These are phyloP conservation scores for Agonum fuliginosum DNA, from an alignment of 2,888 invertebrate species.

Conservation along the genomic window DNA sequence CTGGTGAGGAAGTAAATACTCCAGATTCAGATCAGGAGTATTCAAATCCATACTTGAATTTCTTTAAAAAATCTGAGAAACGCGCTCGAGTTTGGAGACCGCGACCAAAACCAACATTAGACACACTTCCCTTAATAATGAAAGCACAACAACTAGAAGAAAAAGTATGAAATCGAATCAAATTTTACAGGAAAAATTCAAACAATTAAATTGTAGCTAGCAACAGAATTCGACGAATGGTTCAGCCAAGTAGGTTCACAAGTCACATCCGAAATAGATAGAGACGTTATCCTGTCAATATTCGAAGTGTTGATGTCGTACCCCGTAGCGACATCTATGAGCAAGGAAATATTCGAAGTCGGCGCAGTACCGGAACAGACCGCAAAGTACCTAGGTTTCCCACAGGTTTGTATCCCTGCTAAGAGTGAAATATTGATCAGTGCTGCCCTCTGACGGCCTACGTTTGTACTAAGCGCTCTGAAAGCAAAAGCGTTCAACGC, in stretches of 20 bases:
- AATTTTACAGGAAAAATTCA: constrained; percentile 11
- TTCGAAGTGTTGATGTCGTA: constrained; percentile 77
- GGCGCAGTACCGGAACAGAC: constrained; percentile 77
- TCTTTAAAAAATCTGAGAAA: constrained; percentile 68
- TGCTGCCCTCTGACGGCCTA: constrained; percentile 20
- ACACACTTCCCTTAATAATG: constrained; percentile 65
- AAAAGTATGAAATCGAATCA: constrained; percentile 24
- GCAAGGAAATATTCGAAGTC: constrained; percentile 76
- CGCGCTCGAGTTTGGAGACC: constrained; percentile 70
- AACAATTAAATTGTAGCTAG: constrained; percentile 66
- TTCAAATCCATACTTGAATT: constrained; percentile 68
- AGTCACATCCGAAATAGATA: constrained; percentile 67
- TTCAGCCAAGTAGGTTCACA: constrained; percentile 67
- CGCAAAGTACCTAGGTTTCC: constrained; percentile 73
- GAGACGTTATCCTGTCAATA: constrained; percentile 69
- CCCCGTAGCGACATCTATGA: constrained; percentile 75
- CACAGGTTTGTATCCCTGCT: constrained; percentile 70
- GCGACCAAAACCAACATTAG: constrained; percentile 68
- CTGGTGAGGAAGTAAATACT: neutral
- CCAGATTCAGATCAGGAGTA: neutral
- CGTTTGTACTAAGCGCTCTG: too few species aligned
- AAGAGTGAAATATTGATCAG: constrained; percentile 6
- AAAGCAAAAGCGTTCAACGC: constrained; percentile 73
- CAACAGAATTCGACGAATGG: constrained; percentile 70
- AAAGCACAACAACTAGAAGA: constrained; percentile 37